Evolutionary conservation across 2,888 invertebrate genomes (phyloP), one percentile per base, ranked within the genome.

Genomic region (Kuschelorhynchus macadamiae): DNA sequence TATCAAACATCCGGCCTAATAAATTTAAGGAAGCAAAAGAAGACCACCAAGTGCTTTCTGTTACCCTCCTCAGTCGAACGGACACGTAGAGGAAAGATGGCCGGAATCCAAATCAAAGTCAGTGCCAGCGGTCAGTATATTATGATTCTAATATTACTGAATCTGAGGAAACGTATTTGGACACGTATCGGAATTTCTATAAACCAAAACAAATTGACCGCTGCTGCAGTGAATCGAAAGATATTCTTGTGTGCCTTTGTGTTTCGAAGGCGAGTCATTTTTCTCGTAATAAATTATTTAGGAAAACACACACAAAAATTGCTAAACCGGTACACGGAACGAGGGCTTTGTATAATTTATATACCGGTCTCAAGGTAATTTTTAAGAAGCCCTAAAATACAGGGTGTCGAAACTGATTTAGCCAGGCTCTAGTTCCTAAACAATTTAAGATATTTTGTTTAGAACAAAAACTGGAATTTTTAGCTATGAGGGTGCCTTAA

Each of bases 121-220:
- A 56, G 42, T 21, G 42, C 32, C 17, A 50, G 33, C 50, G 50
- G 50, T 33, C 21, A 59, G 25, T 39, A 39, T 49, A 60, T 60
- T 46, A 50, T 50, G 36, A 50, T 50, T 49, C 52, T 25, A 20
- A 60, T 60, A 60, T 50, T 60, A 60, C 25, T 21, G 36, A 60
- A 60, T 60, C 60, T 21, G 16, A 36, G 59, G 47, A 49, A 60
- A 50, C 50, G 39, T 50, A 50, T 50, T 50, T 49, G 60, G 42
- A 49, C 60, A 60, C 60, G 60, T 60, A 60, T 42, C 32, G 39
- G 60, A 60, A 60, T 56, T 56, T 56, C 56, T 47, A 57, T 57
- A 57, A 62, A 30, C 52, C 52, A 32, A 42, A 52, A 52, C 62
- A 50, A 53, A 62, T 62, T 52, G 62, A 42, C 53, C 46, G 52